Evolutionary conservation across 2,797 vertebrate genomes (phyloP), one percentile per base, ranked within the genome.

Genomic region (Premnoplex brunnescens): DNA sequence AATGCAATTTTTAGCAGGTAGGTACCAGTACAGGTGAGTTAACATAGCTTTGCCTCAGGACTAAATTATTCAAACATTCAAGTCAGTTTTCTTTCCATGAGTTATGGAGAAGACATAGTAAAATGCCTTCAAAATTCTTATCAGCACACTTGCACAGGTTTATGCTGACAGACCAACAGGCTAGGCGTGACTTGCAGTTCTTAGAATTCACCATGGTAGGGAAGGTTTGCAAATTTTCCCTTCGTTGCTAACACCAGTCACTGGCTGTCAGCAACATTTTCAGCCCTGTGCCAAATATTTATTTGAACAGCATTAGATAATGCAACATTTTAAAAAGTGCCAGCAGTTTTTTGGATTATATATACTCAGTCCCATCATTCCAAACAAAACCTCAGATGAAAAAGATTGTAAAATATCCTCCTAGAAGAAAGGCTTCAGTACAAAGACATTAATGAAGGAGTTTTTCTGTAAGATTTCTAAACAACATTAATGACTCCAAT

Each of bases 401-500:
- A 82, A 82, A 77, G 22, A 73, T 4, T 52, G n/a, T 41, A 92
- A 89, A 81, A 85, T 28, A 81, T 32, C 11, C 23, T 44, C 22
- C 32, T 21, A 26, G 43, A 62, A 92, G 56, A 91, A 95, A 63
- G 37, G 18, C n/a, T 86, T 84, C 59, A n/a, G 37, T 41, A 82
- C 2, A 8, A 86, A 68, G 28, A 77, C 28, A 51, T 39, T 87
- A 84, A 81, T 62, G 36, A 24, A 92, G 14, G 59, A 30, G 49
- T 91, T 91, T 84, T 75, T 74, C 54, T 91, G 30, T 67, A 92
- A 91, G 69, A 78, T 76, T 94, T 92, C 71, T 90, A 78, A 95
- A 90, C 41, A 93, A 68, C 55, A 28, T 91, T 86, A 90, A 91
- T 67, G 63, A 94, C 48, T 90, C 28, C 71, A 79, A 86, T 44